Base-by-base conservation (phyloP, 2,888 invertebrate species). In the Harpalus rufipes region DNA sequence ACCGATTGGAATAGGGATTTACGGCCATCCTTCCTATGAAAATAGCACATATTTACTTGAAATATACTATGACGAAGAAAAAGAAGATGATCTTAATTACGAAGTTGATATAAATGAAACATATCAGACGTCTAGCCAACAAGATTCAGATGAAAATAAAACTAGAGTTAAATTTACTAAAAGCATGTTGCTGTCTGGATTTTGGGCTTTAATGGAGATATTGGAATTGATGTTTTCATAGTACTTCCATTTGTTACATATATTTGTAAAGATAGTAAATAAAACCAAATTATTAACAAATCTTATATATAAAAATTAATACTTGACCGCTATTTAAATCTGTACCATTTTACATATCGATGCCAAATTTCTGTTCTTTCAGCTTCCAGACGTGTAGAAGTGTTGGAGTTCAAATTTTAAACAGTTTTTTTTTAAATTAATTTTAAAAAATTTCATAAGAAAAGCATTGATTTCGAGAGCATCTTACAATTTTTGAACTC, bases 1-100 rank as follows among this genome's bases (percentile, higher is more conserved):
- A 61, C 86, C 86, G 5, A 82, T 85, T 39, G 84, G 85, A 21
- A 86, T 86, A 44, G 86, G 86, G 0, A 85, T 86, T 6, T 86
- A 86, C 61, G 86, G 86, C 12, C 83, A 86, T 58, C 86, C 86
- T 4, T 85, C 86, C 8, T 84, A 86, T 14, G 85, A 84, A 32
- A 84, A 76, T 56, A 85, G 86, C 65, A 85, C 81, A 7, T 86
- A 85, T 79, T 84, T 85, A 44, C 76, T 86, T 58, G 85, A 83
- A n/a, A 86, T 86, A 10, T 84, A 85, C 14, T 84, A 78, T 16
- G 78, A 84, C 63, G 41, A 41, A 25, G 76, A 63, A 16, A 78
- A 61, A n/a, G 78, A 84, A 41, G 84, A 84, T 32, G 76, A 84
- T 25, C 2, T 58, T 8, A 78, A 78, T 25, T 78, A 78, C 25